A percentile compares a stretch with the other conserved stretches of the same genome.
Evolutionary conservation across 2,113 vertebrate species (phyloP).

Genomic region (Dicaeum eximium): DNA sequence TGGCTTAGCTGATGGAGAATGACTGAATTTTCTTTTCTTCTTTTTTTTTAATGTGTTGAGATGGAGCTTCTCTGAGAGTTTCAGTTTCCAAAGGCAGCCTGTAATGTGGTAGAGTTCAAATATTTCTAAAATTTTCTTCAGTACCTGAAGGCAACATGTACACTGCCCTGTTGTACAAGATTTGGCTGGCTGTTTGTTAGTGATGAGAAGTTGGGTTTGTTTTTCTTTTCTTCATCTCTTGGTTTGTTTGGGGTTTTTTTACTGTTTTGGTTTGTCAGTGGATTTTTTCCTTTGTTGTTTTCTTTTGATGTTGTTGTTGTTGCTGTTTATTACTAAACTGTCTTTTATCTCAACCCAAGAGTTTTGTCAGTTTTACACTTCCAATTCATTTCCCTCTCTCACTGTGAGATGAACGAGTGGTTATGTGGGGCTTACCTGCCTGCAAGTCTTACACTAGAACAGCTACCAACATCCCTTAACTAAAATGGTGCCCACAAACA

Average conservation of each 20-base stretch:
- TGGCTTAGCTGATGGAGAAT: not conserved
- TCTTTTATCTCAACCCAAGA: not conserved
- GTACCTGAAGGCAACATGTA: not conserved
- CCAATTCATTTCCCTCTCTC: not conserved
- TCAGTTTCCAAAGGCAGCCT: not conserved
- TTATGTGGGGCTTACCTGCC: not conserved
- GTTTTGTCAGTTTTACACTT: not conserved
- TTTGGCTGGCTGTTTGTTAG: not conserved
- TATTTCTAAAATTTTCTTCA: not conserved
- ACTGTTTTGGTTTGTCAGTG: fast-evolving
- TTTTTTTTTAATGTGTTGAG: not conserved
- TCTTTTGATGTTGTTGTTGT: not conserved
- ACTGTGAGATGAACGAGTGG: fast-evolving
- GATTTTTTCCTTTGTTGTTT: not conserved
- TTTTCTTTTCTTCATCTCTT: not conserved
- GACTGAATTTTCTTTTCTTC: not conserved
- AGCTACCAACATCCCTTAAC: not conserved
- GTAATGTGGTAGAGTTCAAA: not conserved
- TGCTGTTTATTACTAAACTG: not conserved
- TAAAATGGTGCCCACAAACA: not conserved
- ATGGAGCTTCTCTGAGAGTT: not conserved
- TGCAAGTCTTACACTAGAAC: not conserved
- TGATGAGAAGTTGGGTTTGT: fast-evolving
- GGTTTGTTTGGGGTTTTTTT: not conserved
- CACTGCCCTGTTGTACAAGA: not conserved